Evolutionary conservation across 2,113 vertebrate genomes (phyloP).

Genomic region (Python bivittatus): DNA sequence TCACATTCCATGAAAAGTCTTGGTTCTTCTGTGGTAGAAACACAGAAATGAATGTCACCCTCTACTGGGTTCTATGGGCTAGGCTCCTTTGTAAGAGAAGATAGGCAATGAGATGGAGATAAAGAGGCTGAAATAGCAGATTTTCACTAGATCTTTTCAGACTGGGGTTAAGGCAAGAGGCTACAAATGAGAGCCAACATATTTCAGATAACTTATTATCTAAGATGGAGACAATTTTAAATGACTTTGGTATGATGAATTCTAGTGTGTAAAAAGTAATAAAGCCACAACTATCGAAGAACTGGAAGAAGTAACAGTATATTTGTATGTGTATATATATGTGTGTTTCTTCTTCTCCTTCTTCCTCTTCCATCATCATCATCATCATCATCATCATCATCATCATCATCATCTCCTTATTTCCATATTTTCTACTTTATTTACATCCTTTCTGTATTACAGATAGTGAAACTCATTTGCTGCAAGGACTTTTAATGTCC

Average conservation of each 20-base stretch:
- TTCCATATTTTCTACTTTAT: background rate
- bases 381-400: too few relatives aligned
- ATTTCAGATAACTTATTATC: accelerated
- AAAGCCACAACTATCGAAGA: background rate
- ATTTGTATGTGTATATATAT: background rate
- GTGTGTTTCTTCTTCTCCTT: background rate
- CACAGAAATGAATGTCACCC: background rate
- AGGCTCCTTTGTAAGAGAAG: background rate
- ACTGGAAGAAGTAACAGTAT: background rate
- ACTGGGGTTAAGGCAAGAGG: background rate
- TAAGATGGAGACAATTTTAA: background rate
- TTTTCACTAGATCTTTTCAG: background rate
- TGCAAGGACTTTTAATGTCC: background rate
- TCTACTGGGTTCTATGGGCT: background rate
- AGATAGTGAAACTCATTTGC: background rate
- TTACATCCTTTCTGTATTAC: background rate
- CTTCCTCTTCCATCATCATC: background rate
- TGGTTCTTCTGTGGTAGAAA: background rate
- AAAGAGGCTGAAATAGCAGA: background rate
- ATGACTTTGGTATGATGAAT: background rate
- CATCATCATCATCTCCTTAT: background rate
- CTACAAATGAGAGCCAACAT: background rate
- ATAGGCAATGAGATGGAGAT: background rate
- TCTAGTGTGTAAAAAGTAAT: background rate
- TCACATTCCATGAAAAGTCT: accelerated